phyloP scores from a whole-genome alignment of 2,888 invertebrate species.

The Pterostichus niger region DNA sequence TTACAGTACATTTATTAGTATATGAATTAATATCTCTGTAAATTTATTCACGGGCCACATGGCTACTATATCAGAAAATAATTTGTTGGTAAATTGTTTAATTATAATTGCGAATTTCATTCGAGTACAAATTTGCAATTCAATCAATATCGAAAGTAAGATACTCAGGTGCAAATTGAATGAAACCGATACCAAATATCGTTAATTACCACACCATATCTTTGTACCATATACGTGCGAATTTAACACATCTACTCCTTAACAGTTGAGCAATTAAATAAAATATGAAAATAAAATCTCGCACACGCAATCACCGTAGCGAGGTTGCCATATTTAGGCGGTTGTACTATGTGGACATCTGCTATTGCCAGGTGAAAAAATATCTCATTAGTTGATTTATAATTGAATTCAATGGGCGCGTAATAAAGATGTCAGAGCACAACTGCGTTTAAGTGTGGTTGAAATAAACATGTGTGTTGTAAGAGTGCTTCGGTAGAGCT shows the following conservation, averaged over 20 bases:
- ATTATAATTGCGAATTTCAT: neutral
- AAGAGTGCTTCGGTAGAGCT: slow-evolving; percentile 10
- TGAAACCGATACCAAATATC: neutral
- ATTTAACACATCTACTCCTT: slow-evolving; percentile 4
- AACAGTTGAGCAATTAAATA: slow-evolving; percentile 28
- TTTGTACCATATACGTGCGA: neutral
- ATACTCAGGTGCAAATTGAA: neutral
- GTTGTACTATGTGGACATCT: slow-evolving; percentile 14
- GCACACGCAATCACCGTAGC: slow-evolving; percentile 6
- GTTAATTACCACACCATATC: neutral
- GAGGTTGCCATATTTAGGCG: slow-evolving; percentile 30
- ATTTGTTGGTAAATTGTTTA: slow-evolving; percentile 14
- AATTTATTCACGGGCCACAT: no score
- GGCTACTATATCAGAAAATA: neutral
- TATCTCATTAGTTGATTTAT: slow-evolving; percentile 48
- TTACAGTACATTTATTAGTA: no score
- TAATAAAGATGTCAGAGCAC: slow-evolving; percentile 48
- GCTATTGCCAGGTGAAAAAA: slow-evolving; percentile 36
- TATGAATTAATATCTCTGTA: no score
- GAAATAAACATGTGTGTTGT: slow-evolving; percentile 46
- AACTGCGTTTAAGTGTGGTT: slow-evolving; percentile 1
- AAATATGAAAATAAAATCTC: slow-evolving; percentile 48
- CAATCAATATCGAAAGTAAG: slow-evolving; percentile 4
- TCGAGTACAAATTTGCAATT: neutral
- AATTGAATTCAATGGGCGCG: slow-evolving; percentile 48